These are phyloP conservation scores for Synergus itoensis DNA, from an alignment of 2,888 invertebrate species.

Conservation along the genomic window DNA sequence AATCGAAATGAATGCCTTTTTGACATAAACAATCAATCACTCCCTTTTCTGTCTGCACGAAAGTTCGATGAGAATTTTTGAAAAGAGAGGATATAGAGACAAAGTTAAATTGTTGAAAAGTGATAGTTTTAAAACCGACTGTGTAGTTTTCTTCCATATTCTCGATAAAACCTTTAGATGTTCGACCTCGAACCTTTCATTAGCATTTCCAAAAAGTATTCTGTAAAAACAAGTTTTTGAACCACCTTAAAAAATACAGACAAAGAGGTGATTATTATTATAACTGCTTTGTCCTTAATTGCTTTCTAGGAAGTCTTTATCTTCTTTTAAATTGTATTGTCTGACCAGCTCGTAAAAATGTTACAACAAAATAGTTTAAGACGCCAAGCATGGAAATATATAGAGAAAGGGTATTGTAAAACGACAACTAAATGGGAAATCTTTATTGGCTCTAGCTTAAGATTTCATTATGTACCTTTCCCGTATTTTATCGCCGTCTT, in stretches of 20 bases:
- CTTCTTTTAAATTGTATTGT: background rate
- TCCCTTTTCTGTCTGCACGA: background rate
- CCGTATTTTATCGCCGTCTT: background rate
- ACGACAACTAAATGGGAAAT: background rate
- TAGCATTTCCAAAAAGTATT: background rate
- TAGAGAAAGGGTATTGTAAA: constrained; percentile 12
- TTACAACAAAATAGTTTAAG: constrained; percentile 29
- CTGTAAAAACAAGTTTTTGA: background rate
- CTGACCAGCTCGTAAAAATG: constrained; percentile 25
- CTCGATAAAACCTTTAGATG: background rate
- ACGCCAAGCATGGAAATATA: background rate
- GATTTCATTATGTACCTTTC: background rate
- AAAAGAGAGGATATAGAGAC: background rate
- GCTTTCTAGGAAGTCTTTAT: background rate
- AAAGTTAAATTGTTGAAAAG: too few species aligned
- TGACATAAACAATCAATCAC: background rate
- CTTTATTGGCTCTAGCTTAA: background rate
- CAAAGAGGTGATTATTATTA: background rate
- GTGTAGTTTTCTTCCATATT: too few species aligned
- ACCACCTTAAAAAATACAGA: background rate
- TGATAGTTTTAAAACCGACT: too few species aligned
- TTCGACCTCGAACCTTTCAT: background rate
- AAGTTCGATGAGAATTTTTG: background rate
- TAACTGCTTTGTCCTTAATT: background rate
- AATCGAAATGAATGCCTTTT: background rate